Evolutionary conservation across 92 coral and sea anemone genomes (phyloP).

Genomic region (Zoanthus solanderi): DNA sequence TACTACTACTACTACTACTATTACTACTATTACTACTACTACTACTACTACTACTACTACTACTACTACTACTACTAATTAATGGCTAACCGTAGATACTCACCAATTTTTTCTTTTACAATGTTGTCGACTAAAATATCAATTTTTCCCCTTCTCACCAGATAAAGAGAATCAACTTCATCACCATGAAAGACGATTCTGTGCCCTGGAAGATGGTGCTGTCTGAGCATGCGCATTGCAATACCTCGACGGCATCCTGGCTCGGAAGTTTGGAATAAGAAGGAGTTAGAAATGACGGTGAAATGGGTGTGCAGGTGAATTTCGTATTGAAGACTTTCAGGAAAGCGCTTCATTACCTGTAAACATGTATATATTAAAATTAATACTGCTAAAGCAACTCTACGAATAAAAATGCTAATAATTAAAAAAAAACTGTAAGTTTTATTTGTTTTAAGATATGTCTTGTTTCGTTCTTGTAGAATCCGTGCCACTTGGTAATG

Average conservation of each 20-base stretch:
- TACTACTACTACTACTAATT: too few species aligned
- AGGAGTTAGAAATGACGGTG: constrained; percentile 88
- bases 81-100: constrained; percentile 6
- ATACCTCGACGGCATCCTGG: constrained; percentile 83
- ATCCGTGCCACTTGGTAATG: too few species aligned
- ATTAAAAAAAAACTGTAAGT: too few species aligned
- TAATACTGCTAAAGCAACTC: neutral
- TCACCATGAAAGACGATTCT: constrained; percentile 88
- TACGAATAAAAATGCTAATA: too few species aligned
- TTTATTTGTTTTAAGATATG: too few species aligned
- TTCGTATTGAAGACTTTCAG: constrained; percentile 97
- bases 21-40: too few species aligned
- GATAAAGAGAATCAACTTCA: constrained; percentile 83
- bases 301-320: constrained; percentile 93
- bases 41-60: too few species aligned
- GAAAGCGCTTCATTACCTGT: constrained; percentile 92
- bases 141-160: constrained; percentile 89
- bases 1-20: too few species aligned
- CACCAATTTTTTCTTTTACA: constrained; percentile 80
- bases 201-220: constrained; percentile 94
- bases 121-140: constrained; percentile 76
- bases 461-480: too few species aligned
- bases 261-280: constrained; percentile 76
- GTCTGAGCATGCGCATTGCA: constrained; percentile 91
- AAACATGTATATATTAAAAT: neutral